A percentile compares a stretch with the other conserved stretches of the same genome.
These are phyloP conservation scores for Chaenogobius annularis DNA, from an alignment of 2,113 vertebrate species.

Conservation along the genomic window DNA sequence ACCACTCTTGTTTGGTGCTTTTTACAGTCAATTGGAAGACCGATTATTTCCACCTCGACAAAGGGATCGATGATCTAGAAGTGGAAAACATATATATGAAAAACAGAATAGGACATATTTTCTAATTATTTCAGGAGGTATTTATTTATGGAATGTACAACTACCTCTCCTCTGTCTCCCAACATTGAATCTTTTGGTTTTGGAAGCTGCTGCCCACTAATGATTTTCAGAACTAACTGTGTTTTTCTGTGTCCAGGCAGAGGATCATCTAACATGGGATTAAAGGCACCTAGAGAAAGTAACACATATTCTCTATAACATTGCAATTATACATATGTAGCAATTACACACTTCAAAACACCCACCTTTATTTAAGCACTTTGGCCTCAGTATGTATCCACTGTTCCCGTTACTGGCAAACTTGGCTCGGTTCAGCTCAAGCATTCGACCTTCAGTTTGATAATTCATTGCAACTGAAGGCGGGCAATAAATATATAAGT, in stretches of 20 bases:
- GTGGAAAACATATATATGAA: conserved; percentile 8
- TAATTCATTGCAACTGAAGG: conserved; percentile 92
- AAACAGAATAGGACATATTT: background rate
- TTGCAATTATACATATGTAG: background rate
- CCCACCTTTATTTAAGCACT: conserved; percentile 82
- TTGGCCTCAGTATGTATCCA: conserved; percentile 93
- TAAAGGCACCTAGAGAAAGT: conserved; percentile 83
- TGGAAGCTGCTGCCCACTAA: conserved; percentile 95
- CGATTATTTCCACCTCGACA: conserved; percentile 95
- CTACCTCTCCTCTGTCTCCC: conserved; percentile 94
- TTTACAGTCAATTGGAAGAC: conserved; percentile 88
- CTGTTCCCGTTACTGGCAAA: conserved; percentile 92
- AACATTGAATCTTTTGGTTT: conserved; percentile 95
- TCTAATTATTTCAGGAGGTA: background rate
- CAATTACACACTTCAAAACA: background rate
- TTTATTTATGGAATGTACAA: background rate
- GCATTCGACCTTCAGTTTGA: conserved; percentile 93
- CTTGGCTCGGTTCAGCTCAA: conserved; percentile 93
- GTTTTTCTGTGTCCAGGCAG: conserved; percentile 87
- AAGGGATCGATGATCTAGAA: conserved; percentile 94
- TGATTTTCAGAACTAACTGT: conserved; percentile 88
- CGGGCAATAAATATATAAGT: background rate
- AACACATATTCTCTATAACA: background rate
- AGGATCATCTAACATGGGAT: conserved; percentile 87
- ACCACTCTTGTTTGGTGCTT: conserved; percentile 95